Evolutionary conservation across 2,888 invertebrate genomes (phyloP).

Genomic region (Dichetophora obliterata): DNA sequence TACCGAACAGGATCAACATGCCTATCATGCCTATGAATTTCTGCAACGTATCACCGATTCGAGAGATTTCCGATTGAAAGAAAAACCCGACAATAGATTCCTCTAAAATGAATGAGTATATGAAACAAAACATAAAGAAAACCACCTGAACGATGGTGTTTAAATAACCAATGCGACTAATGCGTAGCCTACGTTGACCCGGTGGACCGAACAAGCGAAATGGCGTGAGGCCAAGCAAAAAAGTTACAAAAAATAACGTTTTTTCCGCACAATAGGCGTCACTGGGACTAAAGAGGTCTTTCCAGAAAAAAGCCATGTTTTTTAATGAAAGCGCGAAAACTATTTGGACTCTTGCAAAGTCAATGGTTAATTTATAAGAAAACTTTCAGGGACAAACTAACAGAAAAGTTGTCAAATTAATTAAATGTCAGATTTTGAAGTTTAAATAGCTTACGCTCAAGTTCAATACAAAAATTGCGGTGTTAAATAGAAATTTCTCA

Average conservation of each 20-base stretch:
- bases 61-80: constrained; percentile 66
- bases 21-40: constrained; percentile 64
- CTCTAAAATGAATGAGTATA: constrained; percentile 58
- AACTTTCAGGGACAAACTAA: no score
- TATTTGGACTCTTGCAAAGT: no score
- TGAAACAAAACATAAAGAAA: constrained; percentile 64
- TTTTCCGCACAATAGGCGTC: constrained; percentile 64
- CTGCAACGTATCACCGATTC: constrained; percentile 65
- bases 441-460: no score
- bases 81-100: constrained; percentile 68
- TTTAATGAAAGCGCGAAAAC: not conserved
- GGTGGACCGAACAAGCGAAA: constrained; percentile 55
- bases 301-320: constrained; percentile 47
- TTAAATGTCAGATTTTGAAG: no score
- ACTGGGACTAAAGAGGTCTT: constrained; percentile 59
- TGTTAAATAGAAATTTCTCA: no score
- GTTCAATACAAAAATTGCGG: no score
- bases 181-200: constrained; percentile 52
- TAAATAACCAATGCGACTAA: constrained; percentile 61
- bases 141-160: constrained; percentile 60
- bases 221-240: constrained; percentile 65
- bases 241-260: constrained; percentile 61
- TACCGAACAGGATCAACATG: constrained; percentile 62
- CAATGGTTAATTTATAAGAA: no score
- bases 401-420: no score